A percentile compares a stretch with the other conserved stretches of the same genome.
Conservation (phyloP, 2,888 invertebrate species). For the Allophyes oxyacanthae region DNA sequence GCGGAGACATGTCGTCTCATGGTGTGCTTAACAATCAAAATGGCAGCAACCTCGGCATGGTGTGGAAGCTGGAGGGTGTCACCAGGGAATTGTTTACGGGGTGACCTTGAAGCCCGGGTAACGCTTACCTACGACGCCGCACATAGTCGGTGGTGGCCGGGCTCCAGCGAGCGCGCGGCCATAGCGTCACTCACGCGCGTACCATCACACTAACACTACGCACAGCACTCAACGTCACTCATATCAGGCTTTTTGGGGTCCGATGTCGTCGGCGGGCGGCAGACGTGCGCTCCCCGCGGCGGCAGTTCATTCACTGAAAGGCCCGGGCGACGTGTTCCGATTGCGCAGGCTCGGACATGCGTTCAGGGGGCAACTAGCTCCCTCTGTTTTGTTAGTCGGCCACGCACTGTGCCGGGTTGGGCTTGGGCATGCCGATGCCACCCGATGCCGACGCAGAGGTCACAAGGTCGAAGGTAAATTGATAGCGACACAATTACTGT, state of each 20-base stretch:
- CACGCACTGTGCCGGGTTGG: constrained; percentile 76
- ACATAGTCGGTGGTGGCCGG: constrained; percentile 82
- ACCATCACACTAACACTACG: constrained; percentile 73
- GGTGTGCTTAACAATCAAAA: constrained; percentile 37
- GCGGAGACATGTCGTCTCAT: constrained; percentile 13
- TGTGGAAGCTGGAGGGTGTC: constrained; percentile 55
- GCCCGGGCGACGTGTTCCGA: constrained; percentile 75
- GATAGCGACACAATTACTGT: constrained; percentile 65
- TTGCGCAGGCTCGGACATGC: constrained; percentile 84
- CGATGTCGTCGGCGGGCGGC: constrained; percentile 54
- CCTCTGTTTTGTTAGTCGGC: constrained; percentile 74
- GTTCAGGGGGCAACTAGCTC: constrained; percentile 73
- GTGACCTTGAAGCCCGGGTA: constrained; percentile 76
- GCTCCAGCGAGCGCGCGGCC: constrained; percentile 81
- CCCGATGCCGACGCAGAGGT: constrained; percentile 78
- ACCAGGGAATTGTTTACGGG: constrained; percentile 72
- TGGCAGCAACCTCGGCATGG: constrained; percentile 43
- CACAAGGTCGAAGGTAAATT: constrained; percentile 80
- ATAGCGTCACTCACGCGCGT: constrained; percentile 77
- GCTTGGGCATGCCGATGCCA: constrained; percentile 59
- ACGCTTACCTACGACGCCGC: constrained; percentile 81
- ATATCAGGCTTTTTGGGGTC: constrained; percentile 65
- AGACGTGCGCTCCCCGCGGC: constrained; percentile 68
- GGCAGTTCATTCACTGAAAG: constrained; percentile 83
- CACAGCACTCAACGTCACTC: constrained; percentile 76